Base-by-base conservation (phyloP, 2,113 vertebrate genomes). In the Poeciliopsis retropinna region DNA sequence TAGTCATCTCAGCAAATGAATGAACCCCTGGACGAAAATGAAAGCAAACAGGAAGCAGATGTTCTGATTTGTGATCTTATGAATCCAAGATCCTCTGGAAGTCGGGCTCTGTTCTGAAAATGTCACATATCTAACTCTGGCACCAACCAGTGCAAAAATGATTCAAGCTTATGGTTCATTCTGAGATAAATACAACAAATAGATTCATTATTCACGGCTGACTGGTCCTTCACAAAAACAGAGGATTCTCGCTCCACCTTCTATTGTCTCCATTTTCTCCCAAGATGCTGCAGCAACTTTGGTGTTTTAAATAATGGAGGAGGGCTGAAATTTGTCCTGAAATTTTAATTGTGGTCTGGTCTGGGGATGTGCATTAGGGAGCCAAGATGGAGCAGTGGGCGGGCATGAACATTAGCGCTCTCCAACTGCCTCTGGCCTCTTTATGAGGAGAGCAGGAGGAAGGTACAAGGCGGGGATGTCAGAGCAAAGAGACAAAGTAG, bases 301-400 rank as follows among this genome's bases (percentile, higher is more conserved):
- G 74, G 79, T 34, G 47, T 76, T 78, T 80, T 94, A 85, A 95
- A 95, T 94, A 93, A 94, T 95, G 71, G 72, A 95, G 32, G 28
- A 91, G 86, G 85, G 75, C 67, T 84, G 90, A 91, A 90, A 89
- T 90, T 88, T 88, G 84, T 83, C 90, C 88, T 93, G 78, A 91
- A 92, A 94, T 92, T 92, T 94, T 94, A 94, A 94, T 93, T 93
- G 91, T 90, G 88, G 80, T 81, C 88, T 73, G 90, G 91, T 91
- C 90, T 90, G 90, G 79, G 80, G 76, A 85, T 60, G 86, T 89
- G 89, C 94, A 93, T 94, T 92, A 92, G 89, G 41, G 85, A 88
- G 82, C 76, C 29, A 9, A 60, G 72, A 62, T 63, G 70, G 66
- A 63, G 66, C 62, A 29, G 72, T 34, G 77, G 80, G 78, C 22